These are phyloP conservation scores for Pterostichus madidus DNA, from an alignment of 2,888 invertebrate species.

Conservation along the genomic window DNA sequence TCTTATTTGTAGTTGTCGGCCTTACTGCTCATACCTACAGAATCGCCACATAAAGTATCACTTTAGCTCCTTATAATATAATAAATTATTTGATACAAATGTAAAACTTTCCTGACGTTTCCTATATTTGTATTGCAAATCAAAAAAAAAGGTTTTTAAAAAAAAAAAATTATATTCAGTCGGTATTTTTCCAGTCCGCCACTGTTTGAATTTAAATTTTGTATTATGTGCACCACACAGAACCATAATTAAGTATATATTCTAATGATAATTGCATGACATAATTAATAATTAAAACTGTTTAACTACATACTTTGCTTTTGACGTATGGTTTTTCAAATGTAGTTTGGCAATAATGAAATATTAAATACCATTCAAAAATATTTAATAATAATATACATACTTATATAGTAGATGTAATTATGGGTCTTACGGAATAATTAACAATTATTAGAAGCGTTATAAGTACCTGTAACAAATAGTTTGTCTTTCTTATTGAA, in stretches of 20 bases:
- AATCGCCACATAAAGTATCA: too few species aligned
- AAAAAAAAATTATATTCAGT: too few species aligned
- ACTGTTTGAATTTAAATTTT: too few species aligned
- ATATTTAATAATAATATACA: slow-evolving; percentile 48
- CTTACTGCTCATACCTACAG: too few species aligned
- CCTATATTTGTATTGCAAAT: too few species aligned
- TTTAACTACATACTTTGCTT: neutral
- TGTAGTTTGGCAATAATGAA: slow-evolving; percentile 21
- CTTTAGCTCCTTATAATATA: too few species aligned
- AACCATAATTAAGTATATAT: neutral
- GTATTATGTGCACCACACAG: too few species aligned
- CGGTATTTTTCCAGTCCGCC: too few species aligned
- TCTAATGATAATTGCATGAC: slow-evolving; percentile 25
- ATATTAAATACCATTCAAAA: slow-evolving; percentile 16
- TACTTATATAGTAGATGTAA: neutral
- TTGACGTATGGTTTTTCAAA: slow-evolving; percentile 12
- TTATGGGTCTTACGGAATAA: slow-evolving; percentile 19
- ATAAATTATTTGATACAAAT: too few species aligned
- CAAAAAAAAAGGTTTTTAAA: too few species aligned
- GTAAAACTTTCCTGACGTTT: too few species aligned
- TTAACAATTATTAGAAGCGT: slow-evolving; percentile 30
- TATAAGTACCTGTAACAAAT: slow-evolving; percentile 39
- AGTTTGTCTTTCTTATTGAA: slow-evolving; percentile 13
- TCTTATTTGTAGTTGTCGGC: too few species aligned
- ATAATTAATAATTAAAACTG: slow-evolving; percentile 30